Evolutionary conservation across 2,113 vertebrate species (phyloP), one percentile per base, ranked within the genome.

Genomic region (Synchiropus splendidus): DNA sequence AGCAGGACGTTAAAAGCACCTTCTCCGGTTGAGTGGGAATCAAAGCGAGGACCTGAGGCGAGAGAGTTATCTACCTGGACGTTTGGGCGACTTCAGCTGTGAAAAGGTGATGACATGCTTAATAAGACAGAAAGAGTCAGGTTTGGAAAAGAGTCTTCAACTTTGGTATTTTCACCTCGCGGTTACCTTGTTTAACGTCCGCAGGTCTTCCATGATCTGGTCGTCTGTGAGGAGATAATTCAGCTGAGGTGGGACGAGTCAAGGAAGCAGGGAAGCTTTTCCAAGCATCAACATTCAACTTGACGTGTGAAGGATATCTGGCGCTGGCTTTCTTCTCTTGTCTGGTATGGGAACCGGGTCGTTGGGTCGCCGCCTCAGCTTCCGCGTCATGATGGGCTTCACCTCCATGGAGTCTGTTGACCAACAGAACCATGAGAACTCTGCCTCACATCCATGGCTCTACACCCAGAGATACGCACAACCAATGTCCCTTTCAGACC

Each of bases 291-390:
- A 12, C 17, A 12, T 12, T 18, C 18, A 14, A 6, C 34, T 36
- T 11, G 1, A 12, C 1, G 38, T 9, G n/a, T 12, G 30, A 88
- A 92, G 88, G 94, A 97, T 98, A 98, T 98, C 93, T 69, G 95
- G 95, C 38, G 94, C 91, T 27, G 95, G 95, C 73, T 99, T 99
- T 48, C 95, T 86, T 42, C 95, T 83, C 75, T 99, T 99, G 80
- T 99, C 95, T 10, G 95, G 95, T 58, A 99, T 94, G 2, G 95
- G 95, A 31, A 99, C 92, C 0, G 95, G 95, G 75, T 99, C 95
- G 0, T 99, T 99, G 1, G 95, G 95, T 45, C 95, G 80, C 31
- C 95, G 75, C 61, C 95, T 83, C 64, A 99, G 69, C 52, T 99
- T 99, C 31, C 95, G 84, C 1, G 94, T 99, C 92, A 97, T 98